Conservation (phyloP, 2,113 vertebrate species). For the Cricetomys ansorgei region DNA sequence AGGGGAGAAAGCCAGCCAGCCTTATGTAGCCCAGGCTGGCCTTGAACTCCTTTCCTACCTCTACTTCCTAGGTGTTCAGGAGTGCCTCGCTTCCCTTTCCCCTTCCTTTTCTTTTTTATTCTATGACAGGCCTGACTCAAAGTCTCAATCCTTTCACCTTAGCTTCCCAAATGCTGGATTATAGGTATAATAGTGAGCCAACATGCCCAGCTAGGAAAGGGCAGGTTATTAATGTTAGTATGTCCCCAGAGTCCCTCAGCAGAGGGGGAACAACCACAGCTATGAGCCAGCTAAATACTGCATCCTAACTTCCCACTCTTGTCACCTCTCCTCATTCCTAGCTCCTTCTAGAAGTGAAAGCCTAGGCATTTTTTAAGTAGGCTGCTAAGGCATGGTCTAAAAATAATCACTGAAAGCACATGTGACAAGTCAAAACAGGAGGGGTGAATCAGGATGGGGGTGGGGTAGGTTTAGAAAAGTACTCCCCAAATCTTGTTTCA, state of each 20-base stretch:
- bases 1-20: background rate
- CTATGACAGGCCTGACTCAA: background rate
- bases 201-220: background rate
- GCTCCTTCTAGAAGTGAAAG: conserved; percentile 37
- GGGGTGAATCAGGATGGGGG: background rate
- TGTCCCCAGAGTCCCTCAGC: background rate
- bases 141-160: background rate
- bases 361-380: conserved; percentile 56
- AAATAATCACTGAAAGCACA: conserved; percentile 57
- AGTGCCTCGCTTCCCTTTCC: background rate
- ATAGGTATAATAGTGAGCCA: background rate
- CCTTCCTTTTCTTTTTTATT: background rate
- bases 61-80: background rate
- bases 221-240: background rate
- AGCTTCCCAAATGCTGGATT: background rate
- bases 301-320: background rate
- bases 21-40: background rate
- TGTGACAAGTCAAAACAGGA: conserved; percentile 52
- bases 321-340: conserved; percentile 10
- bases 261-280: background rate
- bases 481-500: conserved; percentile 46
- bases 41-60: background rate
- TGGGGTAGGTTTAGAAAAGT: background rate
- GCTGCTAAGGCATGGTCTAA: conserved; percentile 61
- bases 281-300: background rate